These are phyloP conservation scores for Portevinia maculata DNA, from an alignment of 2,888 invertebrate species.

Conservation along the genomic window DNA sequence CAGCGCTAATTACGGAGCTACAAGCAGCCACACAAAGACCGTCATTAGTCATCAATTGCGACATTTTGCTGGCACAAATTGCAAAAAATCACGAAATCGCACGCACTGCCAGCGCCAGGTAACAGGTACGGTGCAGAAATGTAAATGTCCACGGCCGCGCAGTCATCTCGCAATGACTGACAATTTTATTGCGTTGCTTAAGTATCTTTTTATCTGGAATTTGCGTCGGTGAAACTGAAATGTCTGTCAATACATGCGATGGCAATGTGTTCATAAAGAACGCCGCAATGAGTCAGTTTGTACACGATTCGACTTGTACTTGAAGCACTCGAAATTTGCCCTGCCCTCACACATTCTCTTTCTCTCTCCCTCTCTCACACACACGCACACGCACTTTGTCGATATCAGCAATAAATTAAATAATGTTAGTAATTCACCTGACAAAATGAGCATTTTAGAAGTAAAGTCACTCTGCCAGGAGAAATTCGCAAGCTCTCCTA, in stretches of 20 bases:
- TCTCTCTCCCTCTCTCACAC: too few relatives aligned
- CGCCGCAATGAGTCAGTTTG: slow-evolving; percentile 22
- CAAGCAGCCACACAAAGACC: slow-evolving; percentile 2
- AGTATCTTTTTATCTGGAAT: slow-evolving; percentile 25
- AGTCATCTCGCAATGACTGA: slow-evolving; percentile 12
- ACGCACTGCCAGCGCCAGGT: slow-evolving; percentile 5
- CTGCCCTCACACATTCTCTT: not conserved
- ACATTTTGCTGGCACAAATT: not conserved
- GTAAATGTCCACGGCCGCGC: not conserved
- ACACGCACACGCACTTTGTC: too few relatives aligned
- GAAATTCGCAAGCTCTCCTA: not conserved
- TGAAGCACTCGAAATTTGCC: not conserved
- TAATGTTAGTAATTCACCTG: slow-evolving; percentile 14
- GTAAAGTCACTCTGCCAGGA: not conserved
- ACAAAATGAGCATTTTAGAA: slow-evolving; percentile 10
- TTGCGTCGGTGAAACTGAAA: slow-evolving; percentile 1
- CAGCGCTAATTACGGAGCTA: slow-evolving; percentile 13
- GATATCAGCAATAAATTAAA: not conserved
- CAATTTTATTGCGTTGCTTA: slow-evolving; percentile 38
- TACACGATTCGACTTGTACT: slow-evolving; percentile 15
- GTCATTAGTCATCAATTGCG: not conserved
- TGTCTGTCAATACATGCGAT: slow-evolving; percentile 16
- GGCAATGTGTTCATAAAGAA: not conserved
- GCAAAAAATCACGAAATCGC: slow-evolving; percentile 9
- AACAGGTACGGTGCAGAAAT: not conserved